phyloP scores from a whole-genome alignment of 2,888 invertebrate genomes.

The Callyntrura sp. region DNA sequence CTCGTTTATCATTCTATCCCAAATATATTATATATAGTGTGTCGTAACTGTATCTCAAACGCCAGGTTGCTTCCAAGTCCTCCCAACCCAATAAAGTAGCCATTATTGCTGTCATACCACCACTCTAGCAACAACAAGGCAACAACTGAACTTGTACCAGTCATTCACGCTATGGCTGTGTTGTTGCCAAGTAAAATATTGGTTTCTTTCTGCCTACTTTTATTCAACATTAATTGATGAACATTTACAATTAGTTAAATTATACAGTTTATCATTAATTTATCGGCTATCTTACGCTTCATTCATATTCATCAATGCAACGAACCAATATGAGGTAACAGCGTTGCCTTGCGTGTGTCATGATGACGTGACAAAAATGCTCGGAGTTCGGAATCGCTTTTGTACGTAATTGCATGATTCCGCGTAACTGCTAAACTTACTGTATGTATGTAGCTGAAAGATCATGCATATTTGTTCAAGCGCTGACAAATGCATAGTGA shows the following conservation, averaged over 20 bases:
- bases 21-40: neutral
- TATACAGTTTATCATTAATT: neutral
- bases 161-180: neutral
- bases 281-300: neutral
- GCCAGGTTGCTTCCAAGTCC: neutral
- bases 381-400: too few species aligned
- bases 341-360: too few species aligned
- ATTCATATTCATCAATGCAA: neutral
- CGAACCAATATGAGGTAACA: neutral
- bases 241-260: conserved; percentile 4
- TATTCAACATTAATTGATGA: neutral
- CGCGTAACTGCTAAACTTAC: too few species aligned
- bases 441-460: too few species aligned
- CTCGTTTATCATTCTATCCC: too few species aligned
- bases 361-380: too few species aligned
- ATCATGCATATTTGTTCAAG: too few species aligned
- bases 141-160: neutral
- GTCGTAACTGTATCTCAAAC: neutral
- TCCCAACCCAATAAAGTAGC: neutral
- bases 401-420: too few species aligned
- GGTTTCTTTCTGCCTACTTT: neutral
- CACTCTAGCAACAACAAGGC: too few species aligned
- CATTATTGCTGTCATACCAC: neutral
- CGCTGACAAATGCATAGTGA: too few species aligned
- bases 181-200: neutral